Evolutionary conservation across 1,140 invertebrate species (phyloP), one percentile per base, ranked within the genome.

Genomic region (Pseudomyrmex gracilis): DNA sequence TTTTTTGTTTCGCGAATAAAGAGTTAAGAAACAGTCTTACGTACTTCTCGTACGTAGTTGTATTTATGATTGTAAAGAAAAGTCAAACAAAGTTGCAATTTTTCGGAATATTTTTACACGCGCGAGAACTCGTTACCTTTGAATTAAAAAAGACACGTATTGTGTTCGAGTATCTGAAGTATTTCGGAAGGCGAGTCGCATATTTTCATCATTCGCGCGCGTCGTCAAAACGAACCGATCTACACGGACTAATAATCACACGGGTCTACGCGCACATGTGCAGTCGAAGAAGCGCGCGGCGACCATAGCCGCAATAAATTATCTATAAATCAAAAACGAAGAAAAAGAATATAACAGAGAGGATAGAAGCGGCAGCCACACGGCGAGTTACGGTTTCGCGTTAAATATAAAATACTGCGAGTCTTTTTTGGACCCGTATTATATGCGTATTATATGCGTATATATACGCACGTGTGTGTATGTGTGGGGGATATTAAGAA

Each of bases 371-470:
- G 83, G 84, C 83, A 90, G 74, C 87, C 88, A 90, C 88, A 89
- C 82, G 83, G 86, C 85, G 86, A 92, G 89, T 91, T 91, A 91
- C 91, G 91, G 83, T 91, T 92, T 92, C 90, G 88, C 85, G 90
- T 91, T 92, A 91, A 92, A 91, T 88, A 90, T 92, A 88, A 92
- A 92, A 92, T 92, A 90, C 86, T 91, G 85, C 90, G 88, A 87
- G 77, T 83, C 83, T 34, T 34, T 34, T 34, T 34, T 57, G 53
- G 88, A 85, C 84, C 51, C 22, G 2, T 45, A 24, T 49, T 53
- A 60, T 55, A 73, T 53, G 17, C 0, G 7, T 43, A 24, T 55
- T 51, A 51, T 51, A 51, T 51, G 13, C 12, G 13, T 71, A 45
- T 53, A 63, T 68, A 13, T 47, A 55, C 20, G 15, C 63, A 66